Evolutionary conservation across 2,888 invertebrate species (phyloP).

Genomic region (Lumbricus terrestris): DNA sequence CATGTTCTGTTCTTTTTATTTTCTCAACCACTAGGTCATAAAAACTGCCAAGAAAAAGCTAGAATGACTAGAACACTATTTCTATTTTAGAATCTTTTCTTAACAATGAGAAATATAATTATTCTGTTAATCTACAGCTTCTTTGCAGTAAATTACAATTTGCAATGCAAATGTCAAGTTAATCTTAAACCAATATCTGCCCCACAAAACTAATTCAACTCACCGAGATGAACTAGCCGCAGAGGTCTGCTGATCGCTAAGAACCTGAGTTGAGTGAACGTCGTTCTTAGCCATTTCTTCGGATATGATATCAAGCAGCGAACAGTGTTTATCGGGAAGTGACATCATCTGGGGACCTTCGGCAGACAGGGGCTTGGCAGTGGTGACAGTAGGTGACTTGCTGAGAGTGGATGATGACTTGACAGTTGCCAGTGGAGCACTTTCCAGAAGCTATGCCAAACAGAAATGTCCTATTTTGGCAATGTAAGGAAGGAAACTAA

Average conservation of each 20-base stretch:
- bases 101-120: background rate
- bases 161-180: too few species aligned
- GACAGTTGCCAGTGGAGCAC: background rate
- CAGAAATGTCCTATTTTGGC: background rate
- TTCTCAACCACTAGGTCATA: background rate
- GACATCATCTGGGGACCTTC: background rate
- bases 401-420: too few species aligned
- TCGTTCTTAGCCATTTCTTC: background rate
- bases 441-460: background rate
- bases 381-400: background rate
- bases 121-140: too few species aligned
- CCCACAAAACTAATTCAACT: background rate
- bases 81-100: background rate
- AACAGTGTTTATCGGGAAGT: background rate
- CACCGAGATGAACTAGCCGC: background rate
- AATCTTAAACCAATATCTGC: too few species aligned
- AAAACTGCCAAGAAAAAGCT: background rate
- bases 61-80: background rate
- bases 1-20: too few species aligned
- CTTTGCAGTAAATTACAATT: background rate
- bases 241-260: background rate
- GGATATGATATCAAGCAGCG: background rate
- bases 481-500: background rate
- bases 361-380: background rate
- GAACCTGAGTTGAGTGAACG: background rate